These are phyloP conservation scores for Sparidentex hasta DNA, from an alignment of 2,797 vertebrate genomes.

Conservation along the genomic window DNA sequence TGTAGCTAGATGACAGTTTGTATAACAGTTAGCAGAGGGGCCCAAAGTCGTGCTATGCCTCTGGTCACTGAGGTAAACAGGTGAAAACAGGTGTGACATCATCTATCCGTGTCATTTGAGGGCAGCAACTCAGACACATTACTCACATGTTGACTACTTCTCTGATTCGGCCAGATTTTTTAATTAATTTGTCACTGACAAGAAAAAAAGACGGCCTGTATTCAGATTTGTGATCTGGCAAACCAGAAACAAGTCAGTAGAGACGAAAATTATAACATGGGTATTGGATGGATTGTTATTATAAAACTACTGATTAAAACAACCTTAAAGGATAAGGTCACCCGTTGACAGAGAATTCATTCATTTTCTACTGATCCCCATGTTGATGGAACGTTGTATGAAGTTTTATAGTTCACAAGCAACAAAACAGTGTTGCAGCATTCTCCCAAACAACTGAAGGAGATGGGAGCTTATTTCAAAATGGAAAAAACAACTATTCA, in stretches of 20 bases:
- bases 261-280: background rate
- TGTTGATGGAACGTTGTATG: no score
- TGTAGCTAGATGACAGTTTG: slow-evolving; percentile 6
- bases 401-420: no score
- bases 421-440: no score
- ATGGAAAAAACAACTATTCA: no score
- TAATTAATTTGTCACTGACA: no score
- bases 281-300: background rate
- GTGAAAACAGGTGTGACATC: slow-evolving; percentile 2
- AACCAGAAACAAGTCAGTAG: background rate
- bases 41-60: background rate
- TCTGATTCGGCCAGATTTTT: background rate
- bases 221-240: no score
- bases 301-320: background rate
- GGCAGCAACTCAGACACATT: background rate
- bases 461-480: no score
- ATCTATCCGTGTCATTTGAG: background rate
- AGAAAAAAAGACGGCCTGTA: no score
- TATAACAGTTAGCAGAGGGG: slow-evolving; percentile 8
- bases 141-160: background rate
- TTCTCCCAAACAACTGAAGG: no score
- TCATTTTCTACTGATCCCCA: no score
- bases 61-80: background rate
- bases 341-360: no score
- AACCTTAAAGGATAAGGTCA: no score